These are phyloP conservation scores for Drosophila nigrodunni DNA, from an alignment of 1,140 invertebrate species.

Conservation along the genomic window DNA sequence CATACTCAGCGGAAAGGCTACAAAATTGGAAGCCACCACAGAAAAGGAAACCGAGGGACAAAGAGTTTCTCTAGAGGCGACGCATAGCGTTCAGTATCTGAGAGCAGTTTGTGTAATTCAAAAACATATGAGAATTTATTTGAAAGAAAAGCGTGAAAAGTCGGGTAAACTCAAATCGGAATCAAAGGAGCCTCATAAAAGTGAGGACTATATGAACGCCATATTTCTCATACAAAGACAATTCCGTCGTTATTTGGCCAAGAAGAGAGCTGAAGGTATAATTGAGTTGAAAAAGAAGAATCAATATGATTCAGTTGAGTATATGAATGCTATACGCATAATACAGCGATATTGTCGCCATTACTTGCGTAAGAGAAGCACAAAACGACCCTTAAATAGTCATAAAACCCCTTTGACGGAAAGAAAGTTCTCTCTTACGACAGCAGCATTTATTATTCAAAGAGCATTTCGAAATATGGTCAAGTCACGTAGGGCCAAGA, in stretches of 20 bases:
- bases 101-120: conserved; percentile 61
- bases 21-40: neutral
- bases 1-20: conserved; percentile 24
- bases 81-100: conserved; percentile 29
- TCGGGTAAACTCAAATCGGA: neutral
- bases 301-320: conserved; percentile 36
- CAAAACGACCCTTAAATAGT: neutral
- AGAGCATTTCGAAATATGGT: conserved; percentile 64
- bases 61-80: neutral
- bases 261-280: conserved; percentile 27
- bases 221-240: conserved; percentile 66
- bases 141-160: conserved; percentile 41
- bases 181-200: conserved; percentile 20
- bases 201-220: conserved; percentile 52
- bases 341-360: conserved; percentile 60
- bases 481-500: conserved; percentile 28
- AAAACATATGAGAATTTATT: conserved; percentile 55
- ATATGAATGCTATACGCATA: conserved; percentile 53
- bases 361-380: conserved; percentile 38
- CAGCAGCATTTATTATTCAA: conserved; percentile 74
- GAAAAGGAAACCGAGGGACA: neutral
- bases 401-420: conserved; percentile 15
- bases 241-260: conserved; percentile 46
- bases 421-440: conserved; percentile 42
- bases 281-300: conserved; percentile 10